Conservation (phyloP, 2,797 vertebrate genomes). For the Notamacropus eugenii region DNA sequence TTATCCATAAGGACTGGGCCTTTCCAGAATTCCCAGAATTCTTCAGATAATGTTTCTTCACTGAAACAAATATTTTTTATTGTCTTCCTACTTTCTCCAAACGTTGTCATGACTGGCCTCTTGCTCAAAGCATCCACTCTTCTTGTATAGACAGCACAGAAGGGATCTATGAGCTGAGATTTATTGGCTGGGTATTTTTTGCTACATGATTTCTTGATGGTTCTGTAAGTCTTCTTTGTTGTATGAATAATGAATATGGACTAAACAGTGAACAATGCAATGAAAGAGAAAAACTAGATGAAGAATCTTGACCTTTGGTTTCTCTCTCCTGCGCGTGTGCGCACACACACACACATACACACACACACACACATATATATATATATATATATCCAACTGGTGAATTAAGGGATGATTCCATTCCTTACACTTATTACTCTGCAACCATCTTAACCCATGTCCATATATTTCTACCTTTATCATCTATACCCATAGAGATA, state of each 20-base stretch:
- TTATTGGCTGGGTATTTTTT: background rate
- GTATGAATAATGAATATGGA: background rate
- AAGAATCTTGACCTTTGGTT: background rate
- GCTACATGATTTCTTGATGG: background rate
- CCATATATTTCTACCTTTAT: background rate
- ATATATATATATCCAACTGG: background rate
- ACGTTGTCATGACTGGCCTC: background rate
- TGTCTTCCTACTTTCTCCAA: background rate
- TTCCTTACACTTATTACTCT: background rate
- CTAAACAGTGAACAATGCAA: background rate
- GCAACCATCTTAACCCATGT: background rate
- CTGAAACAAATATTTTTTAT: conserved; percentile 17
- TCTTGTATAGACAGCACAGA: background rate
- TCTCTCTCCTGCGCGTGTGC: background rate
- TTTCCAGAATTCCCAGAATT: background rate
- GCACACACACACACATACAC: too few relatives aligned
- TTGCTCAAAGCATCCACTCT: background rate
- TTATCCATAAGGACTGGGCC: background rate
- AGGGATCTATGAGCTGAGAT: background rate
- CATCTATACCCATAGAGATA: background rate
- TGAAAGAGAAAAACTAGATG: background rate
- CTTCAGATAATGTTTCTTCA: background rate
- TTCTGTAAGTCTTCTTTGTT: background rate
- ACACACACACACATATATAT: too few relatives aligned
- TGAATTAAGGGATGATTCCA: background rate